Base-by-base conservation (phyloP, 1,140 invertebrate species). In the Tenebrio molitor region DNA sequence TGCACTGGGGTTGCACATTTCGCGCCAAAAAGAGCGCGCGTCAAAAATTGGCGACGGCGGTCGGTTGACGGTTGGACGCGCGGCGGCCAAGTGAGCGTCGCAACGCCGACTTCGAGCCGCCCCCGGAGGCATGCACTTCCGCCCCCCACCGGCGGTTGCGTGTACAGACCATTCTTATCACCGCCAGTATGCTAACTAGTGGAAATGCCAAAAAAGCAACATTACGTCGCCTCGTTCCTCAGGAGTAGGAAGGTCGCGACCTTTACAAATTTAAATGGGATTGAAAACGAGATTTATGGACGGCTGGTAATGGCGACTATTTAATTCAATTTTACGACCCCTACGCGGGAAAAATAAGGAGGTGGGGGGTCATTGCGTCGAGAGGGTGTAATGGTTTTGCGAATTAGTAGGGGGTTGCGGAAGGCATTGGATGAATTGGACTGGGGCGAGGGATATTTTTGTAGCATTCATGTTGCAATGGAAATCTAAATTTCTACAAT, bases 81-180 rank as follows among this genome's bases (percentile, higher is more conserved):
- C 29, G 63, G 25, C 71, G 62, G 19, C 34, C 34, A 58, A 72
- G 17, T 72, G 71, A 72, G 71, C 71, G 63, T 66, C 71, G 71
- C 63, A 72, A 72, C 71, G 71, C 44, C 63, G 44, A 53, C 63
- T 42, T 67, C 44, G 25, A 46, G 63, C 64, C 63, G 66, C 69
- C 42, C 62, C 71, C 64, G 44, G 25, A 66, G 64, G 64, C 64
- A 66, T 66, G 64, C 64, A 66, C 36, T 66, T 44, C 36, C 36
- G 64, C 64, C 23, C 64, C 64, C 36, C 36, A 39, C 19, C 64
- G 64, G 64, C 64, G 64, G 42, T 66, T 66, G 64, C 64, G 64
- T 66, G 64, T 66, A 44, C 23, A 25, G 29, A 41, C 16, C 64
- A 66, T 41, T 66, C 64, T 66, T 66, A 66, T 66, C 64, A 66